Evolutionary conservation across 2,888 invertebrate genomes (phyloP).

Genomic region (Onchidella celtica): DNA sequence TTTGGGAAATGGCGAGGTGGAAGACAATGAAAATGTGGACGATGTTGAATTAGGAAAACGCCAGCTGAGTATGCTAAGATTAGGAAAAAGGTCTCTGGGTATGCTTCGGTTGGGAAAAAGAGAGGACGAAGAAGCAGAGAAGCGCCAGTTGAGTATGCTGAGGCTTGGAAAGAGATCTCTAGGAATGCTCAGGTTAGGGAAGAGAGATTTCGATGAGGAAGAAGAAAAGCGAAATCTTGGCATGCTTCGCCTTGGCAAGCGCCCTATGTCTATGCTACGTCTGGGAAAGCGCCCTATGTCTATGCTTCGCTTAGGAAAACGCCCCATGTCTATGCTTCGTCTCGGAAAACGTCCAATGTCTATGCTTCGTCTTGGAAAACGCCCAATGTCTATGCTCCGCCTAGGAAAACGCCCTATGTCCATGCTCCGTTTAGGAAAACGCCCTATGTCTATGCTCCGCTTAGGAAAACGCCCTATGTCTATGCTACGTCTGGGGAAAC

Average conservation of each 20-base stretch:
- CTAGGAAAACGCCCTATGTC: constrained; percentile 66
- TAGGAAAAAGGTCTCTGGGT: constrained; percentile 23
- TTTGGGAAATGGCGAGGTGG: not conserved
- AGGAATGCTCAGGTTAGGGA: constrained; percentile 71
- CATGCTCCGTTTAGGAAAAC: no score
- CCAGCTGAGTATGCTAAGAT: constrained; percentile 17
- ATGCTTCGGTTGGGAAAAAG: constrained; percentile 34
- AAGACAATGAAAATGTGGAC: constrained; percentile 5
- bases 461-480: constrained; percentile 53
- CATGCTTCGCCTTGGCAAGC: constrained; percentile 71
- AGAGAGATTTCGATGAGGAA: constrained; percentile 63
- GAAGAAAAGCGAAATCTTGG: constrained; percentile 68
- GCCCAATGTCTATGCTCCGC: constrained; percentile 65
- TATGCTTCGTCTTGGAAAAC: constrained; percentile 38
- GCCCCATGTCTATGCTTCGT: constrained; percentile 33
- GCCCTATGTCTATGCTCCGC: constrained; percentile 56
- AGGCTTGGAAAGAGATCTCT: constrained; percentile 72
- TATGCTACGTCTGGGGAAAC: constrained; percentile 70
- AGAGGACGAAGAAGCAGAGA: constrained; percentile 46
- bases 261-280: constrained; percentile 72
- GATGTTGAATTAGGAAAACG: constrained; percentile 16
- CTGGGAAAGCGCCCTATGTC: constrained; percentile 72
- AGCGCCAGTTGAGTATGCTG: constrained; percentile 70
- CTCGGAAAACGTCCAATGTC: constrained; percentile 27
- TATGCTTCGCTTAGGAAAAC: constrained; percentile 68